Evolutionary conservation across 2,797 vertebrate species (phyloP).

Genomic region (Rhynchotus rufescens): DNA sequence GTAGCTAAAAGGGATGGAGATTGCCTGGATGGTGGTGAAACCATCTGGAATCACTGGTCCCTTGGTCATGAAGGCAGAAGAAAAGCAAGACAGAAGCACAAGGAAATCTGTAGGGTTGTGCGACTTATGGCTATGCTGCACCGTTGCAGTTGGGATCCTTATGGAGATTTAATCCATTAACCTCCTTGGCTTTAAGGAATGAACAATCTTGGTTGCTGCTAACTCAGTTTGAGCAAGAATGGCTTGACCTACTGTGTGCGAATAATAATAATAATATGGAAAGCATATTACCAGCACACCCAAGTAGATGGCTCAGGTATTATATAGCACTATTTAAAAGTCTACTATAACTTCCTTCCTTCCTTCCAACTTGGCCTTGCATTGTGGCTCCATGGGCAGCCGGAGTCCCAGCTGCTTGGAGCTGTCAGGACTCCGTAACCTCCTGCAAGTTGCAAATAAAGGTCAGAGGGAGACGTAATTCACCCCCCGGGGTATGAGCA

Average conservation of each 20-base stretch:
- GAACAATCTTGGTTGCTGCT: not conserved
- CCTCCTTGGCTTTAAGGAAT: not conserved
- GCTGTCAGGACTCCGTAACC: fast-evolving
- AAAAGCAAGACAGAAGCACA: not conserved
- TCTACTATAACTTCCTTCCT: conserved; percentile 68
- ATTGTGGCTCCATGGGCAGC: not conserved
- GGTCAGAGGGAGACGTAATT: not conserved
- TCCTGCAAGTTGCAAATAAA: not conserved
- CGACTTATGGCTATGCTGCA: fast-evolving
- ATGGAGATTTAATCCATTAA: not conserved
- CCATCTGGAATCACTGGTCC: fast-evolving
- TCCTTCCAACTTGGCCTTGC: conserved; percentile 53
- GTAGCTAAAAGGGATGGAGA: fast-evolving
- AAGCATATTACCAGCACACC: not conserved
- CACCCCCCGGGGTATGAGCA: not conserved
- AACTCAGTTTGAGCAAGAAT: fast-evolving
- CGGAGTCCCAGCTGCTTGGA: conserved; percentile 21
- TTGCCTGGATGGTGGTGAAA: not conserved
- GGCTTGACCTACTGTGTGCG: not conserved
- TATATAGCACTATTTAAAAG: conserved; percentile 28
- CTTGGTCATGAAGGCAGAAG: not conserved
- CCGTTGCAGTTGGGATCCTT: not conserved
- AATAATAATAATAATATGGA: conserved; percentile 10
- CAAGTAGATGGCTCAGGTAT: conserved; percentile 56
- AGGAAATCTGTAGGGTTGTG: fast-evolving